A percentile compares a stretch with the other conserved stretches of the same genome.
Evolutionary conservation across 64 coral and sea anemone species (phyloP).

Genomic region (Pocillopora verrucosa): DNA sequence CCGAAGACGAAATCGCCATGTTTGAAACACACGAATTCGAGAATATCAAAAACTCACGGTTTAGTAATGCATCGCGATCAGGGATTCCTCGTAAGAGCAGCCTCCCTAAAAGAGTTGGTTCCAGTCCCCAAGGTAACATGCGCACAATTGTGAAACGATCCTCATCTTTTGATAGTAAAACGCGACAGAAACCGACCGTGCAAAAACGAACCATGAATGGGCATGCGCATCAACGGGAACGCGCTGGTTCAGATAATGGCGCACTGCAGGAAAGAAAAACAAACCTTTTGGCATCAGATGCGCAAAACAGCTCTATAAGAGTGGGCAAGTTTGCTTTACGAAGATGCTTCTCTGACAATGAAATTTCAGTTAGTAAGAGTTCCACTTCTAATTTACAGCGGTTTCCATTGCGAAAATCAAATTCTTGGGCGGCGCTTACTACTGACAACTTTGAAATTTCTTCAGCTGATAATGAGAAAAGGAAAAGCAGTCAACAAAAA

Average conservation of each 20-base stretch:
- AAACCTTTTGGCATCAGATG: not conserved
- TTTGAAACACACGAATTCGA: conserved; percentile 77
- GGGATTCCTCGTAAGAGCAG: conserved; percentile 58
- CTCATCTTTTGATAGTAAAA: conserved; percentile 82
- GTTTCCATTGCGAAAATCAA: conserved; percentile 63
- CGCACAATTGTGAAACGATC: conserved; percentile 79
- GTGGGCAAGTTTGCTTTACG: conserved; percentile 41
- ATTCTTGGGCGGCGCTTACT: conserved; percentile 77
- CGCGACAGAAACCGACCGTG: conserved; percentile 46
- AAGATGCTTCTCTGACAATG: conserved; percentile 76
- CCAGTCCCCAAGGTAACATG: conserved; percentile 34
- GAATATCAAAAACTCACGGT: conserved; percentile 4
- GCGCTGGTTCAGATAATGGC: not conserved
- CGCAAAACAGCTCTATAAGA: conserved; percentile 35
- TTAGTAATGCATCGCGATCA: conserved; percentile 48
- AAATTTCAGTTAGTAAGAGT: conserved; percentile 56
- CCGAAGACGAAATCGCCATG: conserved; percentile 86
- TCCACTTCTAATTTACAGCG: not conserved
- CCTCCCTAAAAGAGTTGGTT: conserved; percentile 38
- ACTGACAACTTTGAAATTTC: conserved; percentile 21
- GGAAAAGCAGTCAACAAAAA: not conserved
- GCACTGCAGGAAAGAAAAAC: conserved; percentile 15
- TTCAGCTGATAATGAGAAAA: not conserved
- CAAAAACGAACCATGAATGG: conserved; percentile 23
- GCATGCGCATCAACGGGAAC: not conserved